phyloP scores from a whole-genome alignment of 2,797 vertebrate species.

The Ciconia nigra region DNA sequence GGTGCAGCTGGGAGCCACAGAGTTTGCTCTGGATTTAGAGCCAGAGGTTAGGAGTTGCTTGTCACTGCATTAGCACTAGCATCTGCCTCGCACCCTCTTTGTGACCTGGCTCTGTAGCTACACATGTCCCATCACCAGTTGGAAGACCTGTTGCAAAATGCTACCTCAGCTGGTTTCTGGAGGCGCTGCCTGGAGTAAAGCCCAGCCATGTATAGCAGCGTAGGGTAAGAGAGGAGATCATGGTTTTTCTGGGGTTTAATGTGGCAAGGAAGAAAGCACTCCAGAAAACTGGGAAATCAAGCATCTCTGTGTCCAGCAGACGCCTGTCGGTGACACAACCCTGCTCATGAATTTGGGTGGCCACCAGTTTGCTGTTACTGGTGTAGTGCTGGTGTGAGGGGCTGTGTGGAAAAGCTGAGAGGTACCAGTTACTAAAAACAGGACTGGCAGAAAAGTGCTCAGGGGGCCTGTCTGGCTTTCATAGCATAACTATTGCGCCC shows the following conservation, averaged over 20 bases:
- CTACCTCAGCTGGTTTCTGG: background rate
- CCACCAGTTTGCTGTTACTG: background rate
- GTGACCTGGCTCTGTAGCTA: background rate
- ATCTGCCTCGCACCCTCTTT: background rate
- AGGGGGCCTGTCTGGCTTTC: background rate
- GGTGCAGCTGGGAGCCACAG: background rate
- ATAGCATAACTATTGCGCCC: background rate
- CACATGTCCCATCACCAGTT: fast-evolving
- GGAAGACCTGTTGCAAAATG: background rate
- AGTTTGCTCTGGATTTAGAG: background rate
- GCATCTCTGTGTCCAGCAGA: background rate
- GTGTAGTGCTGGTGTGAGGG: background rate
- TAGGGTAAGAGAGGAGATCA: fast-evolving
- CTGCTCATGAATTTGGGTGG: background rate
- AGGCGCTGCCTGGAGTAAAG: background rate
- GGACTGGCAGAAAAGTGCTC: background rate
- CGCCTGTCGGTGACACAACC: background rate
- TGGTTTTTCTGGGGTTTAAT: background rate
- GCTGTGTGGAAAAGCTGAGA: background rate
- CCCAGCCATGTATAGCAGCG: background rate
- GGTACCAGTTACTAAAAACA: background rate
- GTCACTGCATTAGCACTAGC: background rate
- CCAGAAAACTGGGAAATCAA: background rate
- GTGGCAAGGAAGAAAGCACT: background rate
- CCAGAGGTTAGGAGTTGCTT: background rate